These are phyloP conservation scores for Heterocephalus glaber DNA, from an alignment of 2,113 vertebrate genomes.

Conservation along the genomic window DNA sequence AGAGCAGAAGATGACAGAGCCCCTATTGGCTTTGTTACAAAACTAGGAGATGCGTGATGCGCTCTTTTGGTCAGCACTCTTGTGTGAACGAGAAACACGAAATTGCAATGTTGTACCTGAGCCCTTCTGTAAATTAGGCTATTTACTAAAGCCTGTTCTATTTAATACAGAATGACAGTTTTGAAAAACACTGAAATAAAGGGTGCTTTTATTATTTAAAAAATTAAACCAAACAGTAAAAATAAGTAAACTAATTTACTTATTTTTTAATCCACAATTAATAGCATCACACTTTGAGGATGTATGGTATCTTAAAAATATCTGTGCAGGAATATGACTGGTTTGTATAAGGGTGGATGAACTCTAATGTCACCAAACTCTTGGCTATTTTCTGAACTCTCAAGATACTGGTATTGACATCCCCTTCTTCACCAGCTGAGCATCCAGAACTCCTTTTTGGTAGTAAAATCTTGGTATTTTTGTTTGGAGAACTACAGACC, in stretches of 20 bases:
- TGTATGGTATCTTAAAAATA: background rate
- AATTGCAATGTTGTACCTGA: background rate
- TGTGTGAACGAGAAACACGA: slow-evolving; percentile 2
- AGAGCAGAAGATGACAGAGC: background rate
- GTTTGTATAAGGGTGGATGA: background rate
- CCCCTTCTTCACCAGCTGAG: background rate
- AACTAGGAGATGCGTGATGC: background rate
- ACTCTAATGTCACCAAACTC: background rate
- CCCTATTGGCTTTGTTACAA: background rate
- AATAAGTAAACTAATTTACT: background rate
- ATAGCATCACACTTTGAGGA: background rate
- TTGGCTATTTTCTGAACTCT: slow-evolving; percentile 17
- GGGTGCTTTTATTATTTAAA: background rate
- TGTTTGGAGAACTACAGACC: background rate
- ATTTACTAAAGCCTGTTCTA: background rate
- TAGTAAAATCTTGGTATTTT: background rate
- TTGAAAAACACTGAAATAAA: background rate
- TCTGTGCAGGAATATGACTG: background rate
- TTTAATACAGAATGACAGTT: background rate
- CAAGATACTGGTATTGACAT: background rate
- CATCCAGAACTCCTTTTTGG: background rate
- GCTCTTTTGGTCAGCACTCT: background rate
- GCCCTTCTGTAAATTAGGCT: background rate
- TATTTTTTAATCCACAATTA: background rate
- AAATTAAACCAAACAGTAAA: slow-evolving; percentile 17